phyloP scores from a whole-genome alignment of 2,113 vertebrate species.

The Holacanthus passer region DNA sequence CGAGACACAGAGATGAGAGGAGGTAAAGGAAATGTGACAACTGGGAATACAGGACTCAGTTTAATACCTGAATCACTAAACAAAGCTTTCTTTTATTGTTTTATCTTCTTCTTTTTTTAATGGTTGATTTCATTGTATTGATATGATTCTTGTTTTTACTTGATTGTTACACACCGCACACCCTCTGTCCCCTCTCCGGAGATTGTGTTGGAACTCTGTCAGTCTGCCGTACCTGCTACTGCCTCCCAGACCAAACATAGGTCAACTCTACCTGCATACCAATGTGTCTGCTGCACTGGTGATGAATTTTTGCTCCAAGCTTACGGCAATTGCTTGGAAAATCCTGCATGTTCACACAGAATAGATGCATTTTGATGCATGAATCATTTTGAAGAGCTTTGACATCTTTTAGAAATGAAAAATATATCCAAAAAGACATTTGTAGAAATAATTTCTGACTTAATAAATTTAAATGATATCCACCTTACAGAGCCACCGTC shows the following conservation, averaged over 20 bases:
- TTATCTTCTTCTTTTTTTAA: background rate
- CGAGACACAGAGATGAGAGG: background rate
- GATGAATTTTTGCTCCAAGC: background rate
- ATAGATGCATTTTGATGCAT: background rate
- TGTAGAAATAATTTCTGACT: background rate
- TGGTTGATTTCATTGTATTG: background rate
- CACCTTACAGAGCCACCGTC: background rate
- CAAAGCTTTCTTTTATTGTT: background rate
- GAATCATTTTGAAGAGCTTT: background rate
- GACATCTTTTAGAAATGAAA: background rate
- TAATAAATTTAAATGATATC: background rate
- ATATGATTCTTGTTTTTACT: background rate
- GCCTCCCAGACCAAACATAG: background rate
- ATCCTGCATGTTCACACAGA: background rate
- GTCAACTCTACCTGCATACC: constrained; percentile 8
- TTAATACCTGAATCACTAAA: background rate
- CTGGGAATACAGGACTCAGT: background rate
- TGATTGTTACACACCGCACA: background rate
- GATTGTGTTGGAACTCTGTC: background rate
- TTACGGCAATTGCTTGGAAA: background rate
- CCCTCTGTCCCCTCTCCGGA: background rate
- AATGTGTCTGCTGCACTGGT: constrained; percentile 13
- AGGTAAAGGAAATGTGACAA: background rate
- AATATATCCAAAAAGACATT: background rate
- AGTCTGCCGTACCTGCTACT: background rate